Evolutionary conservation across 2,113 vertebrate species (phyloP), one percentile per base, ranked within the genome.

Genomic region (Corythornis cristatus): DNA sequence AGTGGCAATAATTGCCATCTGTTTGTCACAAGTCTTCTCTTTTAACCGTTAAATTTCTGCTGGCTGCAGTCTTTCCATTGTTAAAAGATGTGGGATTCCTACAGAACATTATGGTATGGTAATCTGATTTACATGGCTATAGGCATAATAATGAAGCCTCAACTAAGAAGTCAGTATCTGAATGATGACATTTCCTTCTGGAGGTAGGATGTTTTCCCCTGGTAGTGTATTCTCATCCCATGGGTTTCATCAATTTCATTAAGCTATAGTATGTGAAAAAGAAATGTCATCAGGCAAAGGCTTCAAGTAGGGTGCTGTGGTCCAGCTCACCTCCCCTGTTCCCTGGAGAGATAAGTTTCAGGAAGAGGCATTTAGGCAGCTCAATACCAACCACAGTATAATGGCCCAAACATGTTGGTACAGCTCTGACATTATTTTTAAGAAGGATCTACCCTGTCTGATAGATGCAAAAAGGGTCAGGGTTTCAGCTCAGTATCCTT

Each of bases 41-140:
- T 94, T 94, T 93, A 94, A 90, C 89, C 64, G 43, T 94, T 93
- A 94, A n/a, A 20, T 91, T 94, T 85, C 92, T 79, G 25, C 67
- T 91, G 58, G 28, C 79, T 88, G 29, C 65, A 50, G 66, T 75
- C 73, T 78, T 88, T 57, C 61, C 33, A 35, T 87, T 10, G 5
- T 84, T 86, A 82, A 58, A 73, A 65, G 31, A 65, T 42, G 19
- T 73, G 46, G 26, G 23, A 92, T 93, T 93, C 89, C 84, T 74
- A 25, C 51, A 89, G 79, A 89, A 76, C 23, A 66, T 83, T 87
- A 64, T 77, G 61, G 70, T 74, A 81, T 65, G 65, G 61, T 93
- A 94, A 94, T 95, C 62, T 90, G 80, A 90, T 96, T 94, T 95
- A 90, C 64, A 88, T 91, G 76, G 82, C 79, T 64, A 57, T 31